phyloP scores from a whole-genome alignment of 2,797 vertebrate genomes.

The Aselliscus stoliczkanus region DNA sequence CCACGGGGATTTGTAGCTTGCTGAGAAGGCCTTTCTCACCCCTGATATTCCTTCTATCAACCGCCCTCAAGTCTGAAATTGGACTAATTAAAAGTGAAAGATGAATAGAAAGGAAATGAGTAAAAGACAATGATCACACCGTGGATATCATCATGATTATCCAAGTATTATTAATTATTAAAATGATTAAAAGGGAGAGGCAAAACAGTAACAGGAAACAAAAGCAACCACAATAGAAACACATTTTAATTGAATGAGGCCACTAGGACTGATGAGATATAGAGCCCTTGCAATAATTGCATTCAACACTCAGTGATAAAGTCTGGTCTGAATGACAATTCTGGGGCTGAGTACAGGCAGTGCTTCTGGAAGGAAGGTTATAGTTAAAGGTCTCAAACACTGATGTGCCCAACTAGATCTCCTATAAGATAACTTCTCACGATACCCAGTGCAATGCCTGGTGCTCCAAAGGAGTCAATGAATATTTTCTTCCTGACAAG shows the following conservation, averaged over 20 bases:
- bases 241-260: background rate
- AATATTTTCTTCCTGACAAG: background rate
- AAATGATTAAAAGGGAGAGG: background rate
- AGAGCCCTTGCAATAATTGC: background rate
- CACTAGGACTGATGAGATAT: background rate
- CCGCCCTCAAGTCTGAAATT: background rate
- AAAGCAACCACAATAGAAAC: background rate
- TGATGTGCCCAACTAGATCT: background rate
- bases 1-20: background rate
- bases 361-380: background rate
- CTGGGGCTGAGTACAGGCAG: background rate
- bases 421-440: background rate
- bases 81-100: constrained; percentile 40
- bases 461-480: background rate
- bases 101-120: constrained; percentile 25
- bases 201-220: background rate
- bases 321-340: background rate
- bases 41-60: background rate
- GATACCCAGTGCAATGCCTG: background rate
- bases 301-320: background rate
- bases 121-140: background rate
- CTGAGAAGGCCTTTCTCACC: background rate
- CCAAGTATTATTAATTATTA: constrained; percentile 21
- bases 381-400: background rate
- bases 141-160: background rate